Evolutionary conservation across 2,888 invertebrate species (phyloP).

Genomic region (Aquatica leii): DNA sequence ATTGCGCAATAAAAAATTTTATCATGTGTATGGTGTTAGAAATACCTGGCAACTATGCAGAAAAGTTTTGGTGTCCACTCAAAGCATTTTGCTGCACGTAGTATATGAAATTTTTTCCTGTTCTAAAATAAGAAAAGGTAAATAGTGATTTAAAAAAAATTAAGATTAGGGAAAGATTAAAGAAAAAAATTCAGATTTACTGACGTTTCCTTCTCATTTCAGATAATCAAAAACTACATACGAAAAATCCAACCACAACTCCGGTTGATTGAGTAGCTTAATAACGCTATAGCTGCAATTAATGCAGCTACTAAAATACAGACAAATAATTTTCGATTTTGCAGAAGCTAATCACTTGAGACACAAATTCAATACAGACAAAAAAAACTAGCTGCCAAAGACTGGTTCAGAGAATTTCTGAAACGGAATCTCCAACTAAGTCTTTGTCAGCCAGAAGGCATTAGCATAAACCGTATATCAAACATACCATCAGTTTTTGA

Average conservation of each 20-base stretch:
- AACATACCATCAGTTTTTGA: too few relatives aligned
- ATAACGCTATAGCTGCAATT: neutral
- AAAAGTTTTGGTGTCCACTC: neutral
- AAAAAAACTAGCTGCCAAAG: neutral
- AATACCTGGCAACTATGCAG: neutral
- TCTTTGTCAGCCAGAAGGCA: neutral
- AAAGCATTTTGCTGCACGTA: neutral
- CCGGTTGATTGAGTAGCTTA: neutral
- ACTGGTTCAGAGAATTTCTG: neutral
- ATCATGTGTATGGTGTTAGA: neutral
- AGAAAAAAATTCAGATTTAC: too few relatives aligned
- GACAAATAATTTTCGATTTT: neutral
- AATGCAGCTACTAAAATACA: neutral
- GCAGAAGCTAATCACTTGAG: neutral
- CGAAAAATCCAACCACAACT: neutral
- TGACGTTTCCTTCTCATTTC: too few relatives aligned
- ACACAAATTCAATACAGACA: neutral
- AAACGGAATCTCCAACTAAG: neutral
- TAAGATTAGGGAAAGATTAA: too few relatives aligned
- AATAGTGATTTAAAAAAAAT: too few relatives aligned
- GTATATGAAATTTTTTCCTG: neutral
- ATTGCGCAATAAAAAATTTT: neutral
- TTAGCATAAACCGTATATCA: too few relatives aligned
- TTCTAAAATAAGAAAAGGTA: neutral
- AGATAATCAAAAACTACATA: too few relatives aligned